These are phyloP conservation scores for Orchesella cincta DNA, from an alignment of 1,140 invertebrate species.

Conservation along the genomic window DNA sequence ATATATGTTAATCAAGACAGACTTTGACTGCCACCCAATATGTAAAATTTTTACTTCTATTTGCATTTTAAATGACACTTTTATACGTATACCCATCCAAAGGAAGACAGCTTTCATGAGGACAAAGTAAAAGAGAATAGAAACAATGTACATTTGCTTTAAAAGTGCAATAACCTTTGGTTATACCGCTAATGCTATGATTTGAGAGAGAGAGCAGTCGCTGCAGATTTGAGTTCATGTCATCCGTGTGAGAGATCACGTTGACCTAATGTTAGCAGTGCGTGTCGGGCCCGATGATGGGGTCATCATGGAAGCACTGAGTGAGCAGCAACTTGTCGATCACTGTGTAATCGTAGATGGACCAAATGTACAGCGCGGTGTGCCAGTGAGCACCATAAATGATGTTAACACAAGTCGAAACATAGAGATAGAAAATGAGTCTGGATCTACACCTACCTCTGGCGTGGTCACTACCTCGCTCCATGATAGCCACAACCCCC, in stretches of 20 bases:
- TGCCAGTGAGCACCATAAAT: neutral
- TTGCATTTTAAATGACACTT: too few species aligned
- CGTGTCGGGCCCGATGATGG: constrained; percentile 17
- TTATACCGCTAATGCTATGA: too few species aligned
- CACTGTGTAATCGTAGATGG: constrained; percentile 24
- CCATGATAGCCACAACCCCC: neutral
- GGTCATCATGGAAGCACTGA: constrained; percentile 28
- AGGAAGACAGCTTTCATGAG: too few species aligned
- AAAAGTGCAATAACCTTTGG: too few species aligned
- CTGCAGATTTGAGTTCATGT: neutral
- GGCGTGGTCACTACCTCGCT: neutral
- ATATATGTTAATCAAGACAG: too few species aligned
- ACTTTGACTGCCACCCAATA: too few species aligned
- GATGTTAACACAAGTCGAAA: neutral
- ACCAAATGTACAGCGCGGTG: neutral
- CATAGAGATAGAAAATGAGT: neutral
- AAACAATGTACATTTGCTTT: too few species aligned
- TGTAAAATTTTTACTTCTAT: too few species aligned
- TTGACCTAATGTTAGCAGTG: constrained; percentile 13
- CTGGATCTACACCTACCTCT: neutral
- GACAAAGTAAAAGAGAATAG: too few species aligned
- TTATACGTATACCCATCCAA: too few species aligned
- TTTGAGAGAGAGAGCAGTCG: neutral
- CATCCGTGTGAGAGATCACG: too few species aligned
- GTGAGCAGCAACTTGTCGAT: constrained; percentile 18